Conservation (phyloP, 53 echinoderm and acorn worm species). For the Temnopleurus reevesii region DNA sequence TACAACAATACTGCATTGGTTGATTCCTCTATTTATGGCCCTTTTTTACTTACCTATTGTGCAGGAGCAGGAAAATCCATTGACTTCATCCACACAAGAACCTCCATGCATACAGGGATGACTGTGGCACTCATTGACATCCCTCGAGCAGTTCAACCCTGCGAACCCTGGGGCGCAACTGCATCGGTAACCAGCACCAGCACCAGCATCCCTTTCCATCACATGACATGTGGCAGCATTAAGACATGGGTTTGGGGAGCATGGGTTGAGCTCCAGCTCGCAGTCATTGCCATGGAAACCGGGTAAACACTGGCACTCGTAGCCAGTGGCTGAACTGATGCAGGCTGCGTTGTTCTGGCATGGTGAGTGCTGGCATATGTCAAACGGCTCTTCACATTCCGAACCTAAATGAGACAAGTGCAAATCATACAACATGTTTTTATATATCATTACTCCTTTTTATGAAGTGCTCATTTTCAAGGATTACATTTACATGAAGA, state of each 20-base stretch:
- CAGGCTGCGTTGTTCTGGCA: conserved; percentile 56
- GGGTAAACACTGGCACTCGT: conserved; percentile 55
- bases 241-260: conserved; percentile 68
- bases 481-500: too few species aligned
- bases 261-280: conserved; percentile 55
- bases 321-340: conserved; percentile 32
- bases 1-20: too few species aligned
- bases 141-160: conserved; percentile 56
- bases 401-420: neutral
- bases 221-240: conserved; percentile 68
- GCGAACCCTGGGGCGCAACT: conserved; percentile 55
- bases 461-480: too few species aligned
- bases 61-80: conserved; percentile 57
- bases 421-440: too few species aligned
- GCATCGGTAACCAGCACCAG: conserved; percentile 52
- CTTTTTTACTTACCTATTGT: conserved; percentile 34
- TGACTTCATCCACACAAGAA: conserved; percentile 50
- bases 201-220: neutral
- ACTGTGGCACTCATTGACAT: conserved; percentile 63
- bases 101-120: conserved; percentile 67
- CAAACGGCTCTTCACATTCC: conserved; percentile 39
- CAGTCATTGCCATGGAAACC: conserved; percentile 65
- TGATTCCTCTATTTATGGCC: too few species aligned
- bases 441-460: too few species aligned
- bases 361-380: conserved; percentile 44